A percentile compares a stretch with the other conserved stretches of the same genome.
These are phyloP conservation scores for Acanthis flammea DNA, from an alignment of 2,797 vertebrate genomes.

Conservation along the genomic window DNA sequence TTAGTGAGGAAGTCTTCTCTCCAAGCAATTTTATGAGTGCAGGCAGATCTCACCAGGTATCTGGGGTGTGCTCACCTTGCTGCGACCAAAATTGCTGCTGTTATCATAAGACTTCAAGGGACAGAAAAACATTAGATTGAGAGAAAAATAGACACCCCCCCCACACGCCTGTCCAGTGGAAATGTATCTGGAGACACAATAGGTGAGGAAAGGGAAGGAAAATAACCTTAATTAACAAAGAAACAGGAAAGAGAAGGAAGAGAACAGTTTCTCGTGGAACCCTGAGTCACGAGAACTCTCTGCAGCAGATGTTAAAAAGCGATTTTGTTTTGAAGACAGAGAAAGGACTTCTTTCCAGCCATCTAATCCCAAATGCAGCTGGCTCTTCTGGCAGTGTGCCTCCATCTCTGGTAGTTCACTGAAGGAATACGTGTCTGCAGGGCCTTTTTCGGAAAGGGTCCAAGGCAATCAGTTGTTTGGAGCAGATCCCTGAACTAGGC, in stretches of 20 bases:
- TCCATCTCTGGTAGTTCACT: slow-evolving; percentile 58
- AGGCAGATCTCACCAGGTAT: slow-evolving; percentile 16
- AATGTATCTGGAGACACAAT: neutral
- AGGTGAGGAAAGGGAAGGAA: slow-evolving; percentile 1
- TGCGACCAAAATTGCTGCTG: neutral
- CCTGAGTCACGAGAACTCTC: neutral
- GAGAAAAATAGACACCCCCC: neutral
- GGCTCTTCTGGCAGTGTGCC: slow-evolving; percentile 56
- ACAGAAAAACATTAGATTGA: neutral
- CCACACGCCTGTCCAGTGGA: accelerated
- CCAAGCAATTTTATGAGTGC: neutral
- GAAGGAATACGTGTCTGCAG: slow-evolving; percentile 63
- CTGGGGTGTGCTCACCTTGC: slow-evolving; percentile 33
- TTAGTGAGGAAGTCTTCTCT: slow-evolving; percentile 25
- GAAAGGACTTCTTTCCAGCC: slow-evolving; percentile 62
- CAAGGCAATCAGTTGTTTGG: slow-evolving; percentile 50
- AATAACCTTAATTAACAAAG: slow-evolving; percentile 14
- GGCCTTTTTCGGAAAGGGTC: slow-evolving; percentile 49
- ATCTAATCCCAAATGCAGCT: slow-evolving; percentile 64
- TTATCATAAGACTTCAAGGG: neutral
- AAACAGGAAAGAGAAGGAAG: slow-evolving; percentile 12
- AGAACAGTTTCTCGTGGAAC: slow-evolving; percentile 10
- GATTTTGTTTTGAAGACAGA: slow-evolving; percentile 43
- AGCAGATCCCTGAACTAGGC: slow-evolving; percentile 8
- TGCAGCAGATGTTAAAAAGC: slow-evolving; percentile 55